Evolutionary conservation across 2,113 vertebrate species (phyloP).

Genomic region (Tautogolabrus adspersus): DNA sequence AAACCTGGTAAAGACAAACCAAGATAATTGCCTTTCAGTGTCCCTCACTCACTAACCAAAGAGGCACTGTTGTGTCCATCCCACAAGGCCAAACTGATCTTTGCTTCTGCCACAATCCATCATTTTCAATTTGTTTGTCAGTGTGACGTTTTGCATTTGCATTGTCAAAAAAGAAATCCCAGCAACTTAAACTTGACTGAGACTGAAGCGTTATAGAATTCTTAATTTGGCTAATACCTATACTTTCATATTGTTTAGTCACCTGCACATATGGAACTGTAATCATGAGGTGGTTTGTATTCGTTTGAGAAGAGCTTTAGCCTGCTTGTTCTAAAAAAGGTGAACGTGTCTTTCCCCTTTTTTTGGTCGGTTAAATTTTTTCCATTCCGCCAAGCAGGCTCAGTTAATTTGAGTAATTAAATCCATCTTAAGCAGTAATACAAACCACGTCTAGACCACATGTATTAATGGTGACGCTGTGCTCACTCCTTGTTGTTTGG

Average conservation of each 20-base stretch:
- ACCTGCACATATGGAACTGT: slow-evolving; percentile 21
- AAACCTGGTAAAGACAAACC: slow-evolving; percentile 78
- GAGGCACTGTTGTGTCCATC: slow-evolving; percentile 44
- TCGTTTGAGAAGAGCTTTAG: slow-evolving; percentile 24
- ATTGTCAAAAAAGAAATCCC: slow-evolving; percentile 24
- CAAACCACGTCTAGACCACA: slow-evolving; percentile 59
- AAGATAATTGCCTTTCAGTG: slow-evolving; percentile 52
- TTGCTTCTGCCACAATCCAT: slow-evolving; percentile 50
- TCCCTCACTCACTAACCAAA: slow-evolving; percentile 64
- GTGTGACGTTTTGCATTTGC: slow-evolving; percentile 36
- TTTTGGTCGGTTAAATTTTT: slow-evolving; percentile 53
- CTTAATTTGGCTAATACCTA: slow-evolving; percentile 16
- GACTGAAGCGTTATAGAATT: slow-evolving; percentile 61
- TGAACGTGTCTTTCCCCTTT: slow-evolving; percentile 49
- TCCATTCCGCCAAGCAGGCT: slow-evolving; percentile 56
- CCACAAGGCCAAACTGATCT: slow-evolving; percentile 37
- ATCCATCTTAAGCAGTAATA: slow-evolving; percentile 54
- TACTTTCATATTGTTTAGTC: slow-evolving; percentile 40
- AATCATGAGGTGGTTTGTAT: slow-evolving; percentile 33
- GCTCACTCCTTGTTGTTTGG: slow-evolving; percentile 47
- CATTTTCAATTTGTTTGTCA: slow-evolving; percentile 47
- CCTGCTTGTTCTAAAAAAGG: slow-evolving; percentile 52
- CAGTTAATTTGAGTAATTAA: slow-evolving; percentile 65
- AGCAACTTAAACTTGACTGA: slow-evolving; percentile 46
- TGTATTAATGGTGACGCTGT: slow-evolving; percentile 49